A percentile compares a stretch with the other conserved stretches of the same genome.
Evolutionary conservation across 2,113 vertebrate genomes (phyloP).

Genomic region (Cacatua alba): DNA sequence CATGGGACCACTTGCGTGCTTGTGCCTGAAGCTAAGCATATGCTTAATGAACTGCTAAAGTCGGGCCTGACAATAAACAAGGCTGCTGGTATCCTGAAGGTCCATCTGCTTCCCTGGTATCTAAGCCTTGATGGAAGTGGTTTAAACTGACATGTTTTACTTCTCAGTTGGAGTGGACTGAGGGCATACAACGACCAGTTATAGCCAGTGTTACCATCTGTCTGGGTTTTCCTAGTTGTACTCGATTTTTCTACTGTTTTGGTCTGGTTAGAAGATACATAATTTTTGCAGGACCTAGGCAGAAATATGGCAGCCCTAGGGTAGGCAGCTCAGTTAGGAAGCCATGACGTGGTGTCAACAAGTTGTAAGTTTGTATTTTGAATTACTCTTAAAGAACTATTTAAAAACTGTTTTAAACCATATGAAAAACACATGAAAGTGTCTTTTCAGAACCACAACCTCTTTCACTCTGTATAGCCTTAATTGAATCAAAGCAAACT

Average conservation of each 20-base stretch:
- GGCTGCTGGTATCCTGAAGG: slow-evolving; percentile 4
- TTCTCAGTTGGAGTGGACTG: not conserved
- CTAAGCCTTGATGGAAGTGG: slow-evolving; percentile 14
- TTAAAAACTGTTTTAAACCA: not conserved
- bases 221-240: not conserved
- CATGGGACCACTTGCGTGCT: not conserved
- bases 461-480: not conserved
- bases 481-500: not conserved
- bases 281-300: not conserved
- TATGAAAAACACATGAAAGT: not conserved
- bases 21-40: not conserved
- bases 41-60: not conserved
- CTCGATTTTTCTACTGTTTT: not conserved
- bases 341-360: not conserved
- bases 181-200: not conserved
- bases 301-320: not conserved
- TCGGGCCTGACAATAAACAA: not conserved
- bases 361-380: not conserved
- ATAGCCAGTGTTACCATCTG: not conserved
- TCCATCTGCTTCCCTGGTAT: slow-evolving; percentile 12
- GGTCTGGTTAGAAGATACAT: not conserved
- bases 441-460: not conserved
- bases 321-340: not conserved
- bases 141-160: slow-evolving; percentile 21
- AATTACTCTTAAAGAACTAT: not conserved